A percentile compares a stretch with the other conserved stretches of the same genome.
Conservation (phyloP, 2,797 vertebrate genomes). For the Chromis chromis region DNA sequence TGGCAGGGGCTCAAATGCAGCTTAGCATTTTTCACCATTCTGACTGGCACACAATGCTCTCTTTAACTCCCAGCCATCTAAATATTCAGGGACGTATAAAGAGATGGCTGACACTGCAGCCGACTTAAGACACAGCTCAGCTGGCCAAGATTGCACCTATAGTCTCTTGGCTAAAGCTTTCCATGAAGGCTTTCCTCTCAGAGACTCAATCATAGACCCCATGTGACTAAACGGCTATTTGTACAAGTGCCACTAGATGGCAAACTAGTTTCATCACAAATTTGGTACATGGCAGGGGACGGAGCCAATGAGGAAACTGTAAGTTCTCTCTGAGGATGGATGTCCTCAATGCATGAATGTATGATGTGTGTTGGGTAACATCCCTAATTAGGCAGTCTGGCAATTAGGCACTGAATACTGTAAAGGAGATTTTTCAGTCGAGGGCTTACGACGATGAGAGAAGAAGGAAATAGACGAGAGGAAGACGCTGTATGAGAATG, state of each 20-base stretch:
- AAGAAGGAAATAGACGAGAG: conserved; percentile 58
- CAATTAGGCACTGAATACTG: conserved; percentile 79
- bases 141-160: conserved; percentile 78
- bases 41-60: conserved; percentile 84
- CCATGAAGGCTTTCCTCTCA: conserved; percentile 76
- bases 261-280: conserved; percentile 82
- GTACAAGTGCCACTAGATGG: conserved; percentile 83
- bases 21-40: conserved; percentile 84
- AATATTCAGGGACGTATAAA: conserved; percentile 82
- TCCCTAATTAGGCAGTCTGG: conserved; percentile 81
- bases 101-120: conserved; percentile 81
- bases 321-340: conserved; percentile 74
- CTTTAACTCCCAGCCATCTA: conserved; percentile 83
- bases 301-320: conserved; percentile 62
- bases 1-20: conserved; percentile 85
- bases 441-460: conserved; percentile 64
- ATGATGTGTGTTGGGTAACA: conserved; percentile 83
- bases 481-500: conserved; percentile 47
- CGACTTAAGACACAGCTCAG: conserved; percentile 79
- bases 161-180: conserved; percentile 74
- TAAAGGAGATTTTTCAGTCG: conserved; percentile 72
- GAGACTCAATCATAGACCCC: conserved; percentile 64
- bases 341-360: conserved; percentile 81
- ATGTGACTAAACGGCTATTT: conserved; percentile 55
- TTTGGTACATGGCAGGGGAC: conserved; percentile 29